Base-by-base conservation (phyloP, 1,140 invertebrate species). In the Kradibia gibbosae region DNA sequence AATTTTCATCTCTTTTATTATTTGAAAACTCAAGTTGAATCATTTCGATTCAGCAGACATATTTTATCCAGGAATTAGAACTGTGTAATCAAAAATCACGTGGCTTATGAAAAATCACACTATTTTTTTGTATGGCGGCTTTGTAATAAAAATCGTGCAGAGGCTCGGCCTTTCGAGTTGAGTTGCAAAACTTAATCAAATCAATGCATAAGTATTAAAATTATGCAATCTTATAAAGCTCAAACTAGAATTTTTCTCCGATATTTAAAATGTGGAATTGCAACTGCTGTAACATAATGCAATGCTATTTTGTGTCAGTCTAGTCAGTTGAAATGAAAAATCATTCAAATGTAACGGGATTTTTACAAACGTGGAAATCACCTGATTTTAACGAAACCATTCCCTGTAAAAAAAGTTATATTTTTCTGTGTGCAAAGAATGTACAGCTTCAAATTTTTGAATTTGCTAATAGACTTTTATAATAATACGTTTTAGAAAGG, bases 241-340 rank as follows among this genome's bases (percentile, higher is more conserved):
- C 0, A 8, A 28, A 71, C 3, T 11, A 28, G 60, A 74, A 28
- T 39, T 74, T 80, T 67, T 57, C 39, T 20, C 22, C 22, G 15
- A 45, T 45, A 31, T 48, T 73, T 15, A 22, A n/a, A 0, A 34
- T 17, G 65, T 62, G 31, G 42, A 0, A 71, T 81, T 77, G 22
- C 17, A 76, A 34, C 13, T 77, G 73, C 62, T 81, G 72, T 81
- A 75, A 75, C n/a, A 81, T 81, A 81, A 75, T 55, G 57, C 42
- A 73, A 75, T 31, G 31, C 55, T 81, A 81, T 55, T 80, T 25
- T 67, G 48, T 53, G 73, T 71, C 25, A 31, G 11, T 77, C 80
- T 81, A 81, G 80, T 81, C 80, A 71, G 28, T 81, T 42, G 48
- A 60, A 74, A 65, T 50, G 34, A 75, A 80, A 73, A 50, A 65